Evolutionary conservation across 2,888 invertebrate species (phyloP).

Genomic region (Kuschelorhynchus macadamiae): DNA sequence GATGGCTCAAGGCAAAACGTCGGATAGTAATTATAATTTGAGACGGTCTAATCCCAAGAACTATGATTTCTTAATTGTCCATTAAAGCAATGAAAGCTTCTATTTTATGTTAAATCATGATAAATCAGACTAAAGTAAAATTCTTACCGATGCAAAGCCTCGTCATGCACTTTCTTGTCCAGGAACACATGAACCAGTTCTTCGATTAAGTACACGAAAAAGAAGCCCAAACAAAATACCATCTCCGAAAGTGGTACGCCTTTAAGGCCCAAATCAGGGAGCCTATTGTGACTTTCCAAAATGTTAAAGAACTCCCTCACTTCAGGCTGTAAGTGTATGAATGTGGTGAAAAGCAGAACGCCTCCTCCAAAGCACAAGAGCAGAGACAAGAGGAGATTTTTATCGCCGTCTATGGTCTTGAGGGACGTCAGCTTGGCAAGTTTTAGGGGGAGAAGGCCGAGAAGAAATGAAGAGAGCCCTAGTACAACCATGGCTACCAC

Average conservation of each 20-base stretch:
- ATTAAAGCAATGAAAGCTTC: too few relatives aligned
- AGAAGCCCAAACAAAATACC: slow-evolving; percentile 76
- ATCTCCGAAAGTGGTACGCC: slow-evolving; percentile 72
- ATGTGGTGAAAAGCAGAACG: slow-evolving; percentile 85
- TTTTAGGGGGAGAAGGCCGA: slow-evolving; percentile 73
- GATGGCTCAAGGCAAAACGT: too few relatives aligned
- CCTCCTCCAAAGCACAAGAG: slow-evolving; percentile 84
- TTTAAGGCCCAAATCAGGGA: slow-evolving; percentile 67
- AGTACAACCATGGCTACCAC: slow-evolving; percentile 74
- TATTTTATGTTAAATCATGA: too few relatives aligned
- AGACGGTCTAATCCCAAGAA: too few relatives aligned
- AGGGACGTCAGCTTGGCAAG: slow-evolving; percentile 62
- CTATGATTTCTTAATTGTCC: too few relatives aligned
- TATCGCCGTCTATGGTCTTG: slow-evolving; percentile 63
- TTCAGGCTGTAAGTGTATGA: slow-evolving; percentile 86
- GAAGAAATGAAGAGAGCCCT: slow-evolving; percentile 72
- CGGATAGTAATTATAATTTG: too few relatives aligned
- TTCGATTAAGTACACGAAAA: slow-evolving; percentile 76
- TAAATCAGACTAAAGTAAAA: too few relatives aligned
- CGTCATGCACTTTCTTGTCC: slow-evolving; percentile 67
- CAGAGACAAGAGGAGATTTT: slow-evolving; percentile 72
- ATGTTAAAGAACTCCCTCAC: slow-evolving; percentile 74
- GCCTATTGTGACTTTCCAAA: slow-evolving; percentile 67
- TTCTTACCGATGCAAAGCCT: slow-evolving; percentile 51
- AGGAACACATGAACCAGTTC: slow-evolving; percentile 74